Evolutionary conservation across 2,888 invertebrate species (phyloP).

Genomic region (Keiferia lycopersicella): DNA sequence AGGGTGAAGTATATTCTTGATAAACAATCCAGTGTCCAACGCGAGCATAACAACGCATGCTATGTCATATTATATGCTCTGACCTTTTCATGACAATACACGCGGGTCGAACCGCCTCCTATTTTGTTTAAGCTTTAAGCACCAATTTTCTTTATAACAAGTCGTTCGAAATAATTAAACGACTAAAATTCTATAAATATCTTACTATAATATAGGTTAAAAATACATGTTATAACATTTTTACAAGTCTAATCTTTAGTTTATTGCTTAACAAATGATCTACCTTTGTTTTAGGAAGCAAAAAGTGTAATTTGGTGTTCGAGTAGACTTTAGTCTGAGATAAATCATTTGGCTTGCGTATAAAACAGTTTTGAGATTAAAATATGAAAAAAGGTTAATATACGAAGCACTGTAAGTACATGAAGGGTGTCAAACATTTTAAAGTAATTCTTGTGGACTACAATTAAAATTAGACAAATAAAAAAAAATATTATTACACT

Average conservation of each 20-base stretch:
- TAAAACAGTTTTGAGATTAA: slow-evolving; percentile 32
- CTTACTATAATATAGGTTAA: slow-evolving; percentile 81
- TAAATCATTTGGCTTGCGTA: slow-evolving; percentile 21
- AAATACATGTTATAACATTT: slow-evolving; percentile 81
- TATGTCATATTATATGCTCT: slow-evolving; percentile 74
- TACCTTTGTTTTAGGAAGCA: slow-evolving; percentile 47
- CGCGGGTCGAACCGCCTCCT: slow-evolving; percentile 68
- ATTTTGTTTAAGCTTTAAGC: slow-evolving; percentile 78
- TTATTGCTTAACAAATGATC: slow-evolving; percentile 56
- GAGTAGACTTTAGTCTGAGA: slow-evolving; percentile 32
- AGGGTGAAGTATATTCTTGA: slow-evolving; percentile 29
- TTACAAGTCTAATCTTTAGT: slow-evolving; percentile 78
- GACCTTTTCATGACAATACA: slow-evolving; percentile 74
- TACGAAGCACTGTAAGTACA: slow-evolving; percentile 19
- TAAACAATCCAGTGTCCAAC: slow-evolving; percentile 50
- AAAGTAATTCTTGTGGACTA: slow-evolving; percentile 51
- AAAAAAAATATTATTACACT: slow-evolving; percentile 55
- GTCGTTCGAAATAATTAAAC: slow-evolving; percentile 82
- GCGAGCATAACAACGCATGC: slow-evolving; percentile 79
- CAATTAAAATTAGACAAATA: slow-evolving; percentile 55
- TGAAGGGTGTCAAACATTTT: slow-evolving; percentile 34
- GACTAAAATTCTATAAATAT: slow-evolving; percentile 81
- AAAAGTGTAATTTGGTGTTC: slow-evolving; percentile 27
- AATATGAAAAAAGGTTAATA: slow-evolving; percentile 44
- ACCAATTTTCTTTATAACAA: slow-evolving; percentile 82